Percentiles rank a stretch among this genome's conserved stretches.
These are phyloP conservation scores for Acanthosepion esculentum DNA, from an alignment of 2,888 invertebrate species.

Conservation along the genomic window DNA sequence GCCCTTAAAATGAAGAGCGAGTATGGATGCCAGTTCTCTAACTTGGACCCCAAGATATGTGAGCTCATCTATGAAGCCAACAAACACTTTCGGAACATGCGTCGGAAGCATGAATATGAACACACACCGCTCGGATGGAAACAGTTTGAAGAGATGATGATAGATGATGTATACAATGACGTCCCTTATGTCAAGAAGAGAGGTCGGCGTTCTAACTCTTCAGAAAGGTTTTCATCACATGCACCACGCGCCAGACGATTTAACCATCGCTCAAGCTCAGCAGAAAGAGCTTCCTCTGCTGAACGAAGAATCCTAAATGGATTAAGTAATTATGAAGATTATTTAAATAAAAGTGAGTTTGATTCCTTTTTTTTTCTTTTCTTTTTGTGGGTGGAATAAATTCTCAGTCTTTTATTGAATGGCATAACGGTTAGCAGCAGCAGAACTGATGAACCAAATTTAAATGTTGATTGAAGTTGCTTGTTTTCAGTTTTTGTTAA, in stretches of 20 bases:
- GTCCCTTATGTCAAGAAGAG: background rate
- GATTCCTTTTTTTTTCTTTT: no score
- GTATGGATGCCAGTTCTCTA: background rate
- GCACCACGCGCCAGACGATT: background rate
- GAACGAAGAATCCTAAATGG: background rate
- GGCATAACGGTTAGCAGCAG: no score
- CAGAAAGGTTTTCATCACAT: constrained; percentile 8
- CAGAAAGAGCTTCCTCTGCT: constrained; percentile 13
- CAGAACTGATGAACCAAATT: no score
- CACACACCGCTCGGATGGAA: background rate
- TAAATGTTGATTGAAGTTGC: no score
- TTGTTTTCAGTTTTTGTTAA: no score
- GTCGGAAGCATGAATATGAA: constrained; percentile 24
- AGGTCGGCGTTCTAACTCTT: background rate
- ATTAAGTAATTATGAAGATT: background rate
- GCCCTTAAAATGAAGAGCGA: constrained; percentile 40
- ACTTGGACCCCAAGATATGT: background rate
- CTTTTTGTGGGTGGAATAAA: no score
- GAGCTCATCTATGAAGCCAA: constrained; percentile 39
- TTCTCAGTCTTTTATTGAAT: no score
- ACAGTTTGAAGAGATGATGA: background rate
- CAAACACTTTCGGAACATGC: constrained; percentile 11
- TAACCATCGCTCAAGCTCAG: background rate
- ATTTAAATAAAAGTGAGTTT: background rate
- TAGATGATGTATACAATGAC: background rate